Percentiles rank a stretch among this genome's conserved stretches.
Evolutionary conservation across 2,113 vertebrate genomes (phyloP).

Genomic region (Syrmaticus mikado): DNA sequence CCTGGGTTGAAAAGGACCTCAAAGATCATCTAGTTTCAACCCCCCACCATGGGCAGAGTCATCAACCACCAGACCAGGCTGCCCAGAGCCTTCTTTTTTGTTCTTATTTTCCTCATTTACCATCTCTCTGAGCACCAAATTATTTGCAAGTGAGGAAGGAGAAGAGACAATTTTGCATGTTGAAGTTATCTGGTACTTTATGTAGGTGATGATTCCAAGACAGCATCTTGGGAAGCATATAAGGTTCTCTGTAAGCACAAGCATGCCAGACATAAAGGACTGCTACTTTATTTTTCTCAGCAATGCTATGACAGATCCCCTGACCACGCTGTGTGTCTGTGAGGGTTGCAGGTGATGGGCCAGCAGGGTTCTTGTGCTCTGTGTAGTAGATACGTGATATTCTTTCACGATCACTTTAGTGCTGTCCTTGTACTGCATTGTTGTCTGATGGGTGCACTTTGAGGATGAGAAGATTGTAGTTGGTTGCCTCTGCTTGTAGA

Average conservation of each 20-base stretch:
- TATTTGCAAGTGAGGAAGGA: neutral
- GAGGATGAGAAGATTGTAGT: neutral
- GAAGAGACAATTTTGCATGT: fast-evolving
- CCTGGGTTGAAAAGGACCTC: too few species aligned
- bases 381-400: fast-evolving
- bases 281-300: neutral
- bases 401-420: neutral
- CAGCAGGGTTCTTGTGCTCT: too few species aligned
- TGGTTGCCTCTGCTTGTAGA: neutral
- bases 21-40: too few species aligned
- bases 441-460: neutral
- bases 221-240: neutral
- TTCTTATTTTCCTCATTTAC: neutral
- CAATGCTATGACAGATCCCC: neutral
- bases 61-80: too few species aligned
- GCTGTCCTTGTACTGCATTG: fast-evolving
- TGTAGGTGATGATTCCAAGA: neutral
- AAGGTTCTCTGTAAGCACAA: neutral
- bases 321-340: fast-evolving
- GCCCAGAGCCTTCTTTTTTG: neutral
- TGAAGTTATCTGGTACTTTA: neutral
- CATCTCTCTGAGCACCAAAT: neutral
- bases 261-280: neutral
- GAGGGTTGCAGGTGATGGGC: neutral
- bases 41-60: too few species aligned